Percentiles rank a stretch among this genome's conserved stretches.
These are phyloP conservation scores for Heliconius cydno DNA, from an alignment of 2,888 invertebrate genomes.

Conservation along the genomic window DNA sequence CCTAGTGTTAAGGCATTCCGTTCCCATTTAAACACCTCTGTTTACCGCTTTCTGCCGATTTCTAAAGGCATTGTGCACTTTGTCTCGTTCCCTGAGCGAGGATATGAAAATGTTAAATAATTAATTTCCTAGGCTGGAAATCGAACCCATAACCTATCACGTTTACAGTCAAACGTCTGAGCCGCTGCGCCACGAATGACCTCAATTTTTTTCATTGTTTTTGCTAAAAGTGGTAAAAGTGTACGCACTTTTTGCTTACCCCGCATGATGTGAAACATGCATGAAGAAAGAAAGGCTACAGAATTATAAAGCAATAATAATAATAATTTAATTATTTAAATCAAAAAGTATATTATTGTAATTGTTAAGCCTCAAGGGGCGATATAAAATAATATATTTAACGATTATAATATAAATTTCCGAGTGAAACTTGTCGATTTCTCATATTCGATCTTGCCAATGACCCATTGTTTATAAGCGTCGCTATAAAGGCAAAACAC, in stretches of 20 bases:
- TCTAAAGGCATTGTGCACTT: not conserved
- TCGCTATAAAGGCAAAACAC: conserved; percentile 19
- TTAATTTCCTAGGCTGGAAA: too few relatives aligned
- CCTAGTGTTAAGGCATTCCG: not conserved
- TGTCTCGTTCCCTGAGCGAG: too few relatives aligned
- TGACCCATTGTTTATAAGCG: conserved; percentile 40
- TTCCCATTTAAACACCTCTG: too few relatives aligned
- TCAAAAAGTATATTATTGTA: conserved; percentile 7
- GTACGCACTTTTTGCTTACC: too few relatives aligned
- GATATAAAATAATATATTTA: conserved; percentile 25
- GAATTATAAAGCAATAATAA: not conserved
- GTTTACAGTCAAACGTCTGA: too few relatives aligned
- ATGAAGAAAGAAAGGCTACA: not conserved
- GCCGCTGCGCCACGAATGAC: too few relatives aligned
- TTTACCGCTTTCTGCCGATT: not conserved
- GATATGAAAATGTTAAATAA: too few relatives aligned
- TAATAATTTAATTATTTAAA: conserved; percentile 4
- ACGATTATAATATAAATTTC: conserved; percentile 29
- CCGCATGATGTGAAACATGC: not conserved
- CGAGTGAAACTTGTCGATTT: conserved; percentile 33
- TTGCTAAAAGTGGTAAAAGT: too few relatives aligned
- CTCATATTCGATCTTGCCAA: conserved; percentile 29
- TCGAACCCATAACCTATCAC: too few relatives aligned
- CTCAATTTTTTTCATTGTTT: too few relatives aligned
- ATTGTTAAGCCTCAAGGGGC: conserved; percentile 24